Percentiles rank a stretch among this genome's conserved stretches.
Conservation (phyloP, 1,140 invertebrate genomes). For the Listronotus bonariensis region DNA sequence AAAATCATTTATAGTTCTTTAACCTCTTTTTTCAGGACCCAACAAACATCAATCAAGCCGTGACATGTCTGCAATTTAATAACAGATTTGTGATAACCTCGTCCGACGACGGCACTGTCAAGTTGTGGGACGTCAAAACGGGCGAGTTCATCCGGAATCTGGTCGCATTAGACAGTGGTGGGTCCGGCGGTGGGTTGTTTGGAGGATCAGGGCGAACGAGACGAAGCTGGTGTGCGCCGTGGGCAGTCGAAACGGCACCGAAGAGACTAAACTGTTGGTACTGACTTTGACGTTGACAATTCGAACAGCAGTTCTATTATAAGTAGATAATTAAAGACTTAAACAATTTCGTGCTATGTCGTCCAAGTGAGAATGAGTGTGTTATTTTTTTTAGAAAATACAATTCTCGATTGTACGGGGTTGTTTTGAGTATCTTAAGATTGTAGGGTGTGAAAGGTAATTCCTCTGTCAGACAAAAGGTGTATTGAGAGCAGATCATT, state of each 20-base stretch:
- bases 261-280: slow-evolving; percentile 98
- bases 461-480: no score
- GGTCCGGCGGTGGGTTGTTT: slow-evolving; percentile 97
- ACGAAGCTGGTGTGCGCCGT: slow-evolving; percentile 98
- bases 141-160: slow-evolving; percentile 95
- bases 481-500: no score
- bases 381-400: slow-evolving; percentile 4
- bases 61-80: slow-evolving; percentile 97
- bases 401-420: no score
- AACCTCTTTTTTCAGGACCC: slow-evolving; percentile 72
- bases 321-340: slow-evolving; percentile 8
- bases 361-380: slow-evolving; percentile 5
- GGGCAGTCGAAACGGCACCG: slow-evolving; percentile 96
- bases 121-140: slow-evolving; percentile 97
- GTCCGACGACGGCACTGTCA: slow-evolving; percentile 98
- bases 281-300: slow-evolving; percentile 92
- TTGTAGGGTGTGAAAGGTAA: no score
- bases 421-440: no score
- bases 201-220: slow-evolving; percentile 94
- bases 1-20: no score
- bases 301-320: background rate
- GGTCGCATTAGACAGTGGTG: slow-evolving; percentile 90
- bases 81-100: slow-evolving; percentile 99
- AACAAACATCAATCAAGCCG: slow-evolving; percentile 98
- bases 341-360: slow-evolving; percentile 1